Evolutionary conservation across 35 echinoderm and acorn worm genomes (phyloP).

Genomic region (Ophioderma brevispina): DNA sequence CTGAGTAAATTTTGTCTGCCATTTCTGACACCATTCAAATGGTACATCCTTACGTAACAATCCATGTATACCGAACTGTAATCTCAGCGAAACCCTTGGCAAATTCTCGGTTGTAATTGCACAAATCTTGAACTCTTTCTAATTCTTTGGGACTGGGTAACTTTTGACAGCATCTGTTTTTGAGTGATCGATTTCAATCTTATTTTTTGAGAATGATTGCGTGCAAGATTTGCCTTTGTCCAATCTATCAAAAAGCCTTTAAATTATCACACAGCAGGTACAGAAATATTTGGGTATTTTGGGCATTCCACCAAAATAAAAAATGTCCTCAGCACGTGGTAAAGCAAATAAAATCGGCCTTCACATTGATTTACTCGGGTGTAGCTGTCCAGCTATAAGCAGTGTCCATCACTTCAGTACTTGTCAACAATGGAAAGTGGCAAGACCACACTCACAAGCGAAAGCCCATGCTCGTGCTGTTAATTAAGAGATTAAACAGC

Average conservation of each 20-base stretch:
- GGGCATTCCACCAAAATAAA: conserved; percentile 26
- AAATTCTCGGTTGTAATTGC: conserved; percentile 57
- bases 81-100: conserved; percentile 54
- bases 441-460: too few relatives aligned
- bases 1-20: conserved; percentile 37
- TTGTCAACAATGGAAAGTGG: too few relatives aligned
- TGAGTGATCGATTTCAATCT: conserved; percentile 26
- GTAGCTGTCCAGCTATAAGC: conserved; percentile 43
- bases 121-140: conserved; percentile 42
- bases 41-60: conserved; percentile 25
- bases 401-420: too few relatives aligned
- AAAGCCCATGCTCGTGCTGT: too few relatives aligned
- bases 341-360: conserved; percentile 39
- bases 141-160: conserved; percentile 35
- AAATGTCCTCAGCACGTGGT: conserved; percentile 40
- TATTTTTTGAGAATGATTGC: conserved; percentile 55
- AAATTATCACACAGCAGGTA: conserved; percentile 29
- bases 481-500: too few relatives aligned
- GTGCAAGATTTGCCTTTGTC: conserved; percentile 39
- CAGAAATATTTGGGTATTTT: conserved; percentile 31
- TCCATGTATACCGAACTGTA: conserved; percentile 42
- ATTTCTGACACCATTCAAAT: conserved; percentile 60
- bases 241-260: conserved; percentile 27
- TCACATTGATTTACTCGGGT: conserved; percentile 18
- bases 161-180: conserved; percentile 29